A percentile compares a stretch with the other conserved stretches of the same genome.
These are phyloP conservation scores for Danionella dracula DNA, from an alignment of 2,797 vertebrate genomes.

Conservation along the genomic window DNA sequence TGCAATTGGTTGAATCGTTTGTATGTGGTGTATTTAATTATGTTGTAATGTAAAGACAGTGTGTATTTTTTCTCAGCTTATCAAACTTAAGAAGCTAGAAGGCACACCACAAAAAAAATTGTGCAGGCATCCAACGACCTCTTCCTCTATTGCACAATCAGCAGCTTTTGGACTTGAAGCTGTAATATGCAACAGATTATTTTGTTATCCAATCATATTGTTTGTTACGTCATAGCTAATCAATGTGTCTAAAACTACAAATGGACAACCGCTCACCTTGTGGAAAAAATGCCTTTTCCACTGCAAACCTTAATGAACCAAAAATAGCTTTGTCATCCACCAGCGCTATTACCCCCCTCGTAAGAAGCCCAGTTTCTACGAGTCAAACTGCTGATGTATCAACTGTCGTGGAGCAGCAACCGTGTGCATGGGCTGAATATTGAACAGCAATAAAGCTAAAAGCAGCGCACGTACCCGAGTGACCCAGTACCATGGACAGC, in stretches of 20 bases:
- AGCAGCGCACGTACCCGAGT: slow-evolving; percentile 28
- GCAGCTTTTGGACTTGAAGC: background rate
- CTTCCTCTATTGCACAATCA: background rate
- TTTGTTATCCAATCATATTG: too few relatives aligned
- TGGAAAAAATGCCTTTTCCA: background rate
- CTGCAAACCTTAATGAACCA: background rate
- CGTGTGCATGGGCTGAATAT: slow-evolving; percentile 45
- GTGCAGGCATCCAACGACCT: too few relatives aligned
- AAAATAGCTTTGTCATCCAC: slow-evolving; percentile 10
- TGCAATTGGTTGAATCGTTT: too few relatives aligned
- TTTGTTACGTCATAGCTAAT: background rate
- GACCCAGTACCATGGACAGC: slow-evolving; percentile 70
- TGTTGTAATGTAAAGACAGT: too few relatives aligned
- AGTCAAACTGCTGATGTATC: slow-evolving; percentile 59
- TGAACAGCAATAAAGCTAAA: slow-evolving; percentile 46
- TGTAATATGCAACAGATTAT: background rate
- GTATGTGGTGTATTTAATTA: too few relatives aligned
- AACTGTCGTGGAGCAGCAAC: slow-evolving; percentile 38
- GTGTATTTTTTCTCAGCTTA: too few relatives aligned
- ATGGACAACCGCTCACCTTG: slow-evolving; percentile 1
- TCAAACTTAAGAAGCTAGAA: too few relatives aligned
- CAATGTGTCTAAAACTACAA: background rate
- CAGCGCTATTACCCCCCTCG: slow-evolving; percentile 14
- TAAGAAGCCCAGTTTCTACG: slow-evolving; percentile 3
- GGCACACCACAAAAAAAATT: background rate